Evolutionary conservation across 2,797 vertebrate species (phyloP).

Genomic region (Lacerta agilis): DNA sequence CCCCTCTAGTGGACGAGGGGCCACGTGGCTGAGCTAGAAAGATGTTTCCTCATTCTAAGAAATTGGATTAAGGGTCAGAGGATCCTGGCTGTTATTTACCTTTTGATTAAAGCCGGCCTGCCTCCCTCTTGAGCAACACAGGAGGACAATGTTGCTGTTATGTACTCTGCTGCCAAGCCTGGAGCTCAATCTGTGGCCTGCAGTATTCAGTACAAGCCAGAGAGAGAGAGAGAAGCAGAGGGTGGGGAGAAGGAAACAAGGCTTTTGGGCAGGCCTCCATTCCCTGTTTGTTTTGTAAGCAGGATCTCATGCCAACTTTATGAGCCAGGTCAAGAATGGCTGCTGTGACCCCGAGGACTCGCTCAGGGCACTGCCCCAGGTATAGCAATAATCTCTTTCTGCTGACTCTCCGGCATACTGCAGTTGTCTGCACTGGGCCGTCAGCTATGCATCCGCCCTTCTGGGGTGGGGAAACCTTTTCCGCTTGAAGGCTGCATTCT

Average conservation of each 20-base stretch:
- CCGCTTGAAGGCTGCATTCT: too few species aligned
- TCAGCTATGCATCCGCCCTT: background rate
- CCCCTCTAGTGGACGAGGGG: slow-evolving; percentile 22
- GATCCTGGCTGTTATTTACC: slow-evolving; percentile 69
- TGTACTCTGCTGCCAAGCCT: slow-evolving; percentile 68
- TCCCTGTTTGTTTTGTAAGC: slow-evolving; percentile 34
- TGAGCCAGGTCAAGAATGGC: background rate
- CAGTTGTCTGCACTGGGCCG: background rate
- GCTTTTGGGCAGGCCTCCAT: slow-evolving; percentile 40
- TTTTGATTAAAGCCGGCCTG: slow-evolving; percentile 70
- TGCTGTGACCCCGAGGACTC: background rate
- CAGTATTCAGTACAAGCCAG: slow-evolving; percentile 54
- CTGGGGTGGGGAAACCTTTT: too few species aligned
- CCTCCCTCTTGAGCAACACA: slow-evolving; percentile 35
- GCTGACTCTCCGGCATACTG: background rate
- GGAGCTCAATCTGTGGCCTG: slow-evolving; percentile 63
- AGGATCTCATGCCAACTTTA: slow-evolving; percentile 19
- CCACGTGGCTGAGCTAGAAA: slow-evolving; percentile 44
- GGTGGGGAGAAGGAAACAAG: slow-evolving; percentile 19
- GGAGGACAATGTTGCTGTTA: slow-evolving; percentile 65
- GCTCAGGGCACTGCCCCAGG: background rate
- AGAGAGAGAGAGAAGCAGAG: rapidly evolving
- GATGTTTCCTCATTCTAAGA: slow-evolving; percentile 61
- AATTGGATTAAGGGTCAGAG: slow-evolving; percentile 71
- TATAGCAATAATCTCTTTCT: background rate